Percentiles rank a stretch among this genome's conserved stretches.
Evolutionary conservation across 2,888 invertebrate species (phyloP).

Genomic region (Eurytoma adleriae): DNA sequence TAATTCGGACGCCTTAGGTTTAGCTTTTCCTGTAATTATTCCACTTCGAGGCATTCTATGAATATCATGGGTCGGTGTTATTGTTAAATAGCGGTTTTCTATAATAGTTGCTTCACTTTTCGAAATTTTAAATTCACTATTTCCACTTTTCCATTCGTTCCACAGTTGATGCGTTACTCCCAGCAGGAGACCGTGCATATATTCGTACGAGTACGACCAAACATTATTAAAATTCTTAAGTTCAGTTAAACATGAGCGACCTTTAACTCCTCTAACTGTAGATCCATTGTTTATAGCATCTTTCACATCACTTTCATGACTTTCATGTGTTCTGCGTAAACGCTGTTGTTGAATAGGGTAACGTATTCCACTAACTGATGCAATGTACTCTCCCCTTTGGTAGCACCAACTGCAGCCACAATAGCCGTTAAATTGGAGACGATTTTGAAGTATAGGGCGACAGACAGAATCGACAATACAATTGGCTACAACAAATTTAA

Average conservation of each 20-base stretch:
- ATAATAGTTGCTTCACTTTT: background rate
- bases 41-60: background rate
- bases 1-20: constrained; percentile 3
- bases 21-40: background rate
- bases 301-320: constrained; percentile 4
- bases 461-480: constrained; percentile 28
- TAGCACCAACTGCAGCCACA: constrained; percentile 58
- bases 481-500: background rate
- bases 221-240: background rate
- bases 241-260: constrained; percentile 49
- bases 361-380: constrained; percentile 2
- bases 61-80: background rate
- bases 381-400: constrained; percentile 34
- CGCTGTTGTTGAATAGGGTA: constrained; percentile 6
- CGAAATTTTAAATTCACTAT: background rate
- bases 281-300: background rate
- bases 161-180: background rate
- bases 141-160: background rate
- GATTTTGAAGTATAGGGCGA: constrained; percentile 53
- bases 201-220: constrained; percentile 3
- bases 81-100: background rate
- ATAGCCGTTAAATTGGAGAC: constrained; percentile 54
- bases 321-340: background rate
- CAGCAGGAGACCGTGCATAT: background rate
- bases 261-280: constrained; percentile 1